Conservation (phyloP, 2,888 invertebrate genomes). For the Amphipyra berbera region DNA sequence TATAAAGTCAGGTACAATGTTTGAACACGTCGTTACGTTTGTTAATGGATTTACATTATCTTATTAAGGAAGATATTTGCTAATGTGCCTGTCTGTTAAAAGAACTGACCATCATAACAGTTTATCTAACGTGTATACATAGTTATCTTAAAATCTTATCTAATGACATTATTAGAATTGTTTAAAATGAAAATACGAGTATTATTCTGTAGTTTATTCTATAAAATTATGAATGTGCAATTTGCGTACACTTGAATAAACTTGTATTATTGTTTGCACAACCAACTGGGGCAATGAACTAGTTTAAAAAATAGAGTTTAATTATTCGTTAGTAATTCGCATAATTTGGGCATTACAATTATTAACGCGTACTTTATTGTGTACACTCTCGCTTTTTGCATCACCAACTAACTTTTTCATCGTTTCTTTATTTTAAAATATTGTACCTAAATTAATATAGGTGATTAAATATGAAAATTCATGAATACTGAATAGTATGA, state of each 20-base stretch:
- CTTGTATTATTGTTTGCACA: slow-evolving; percentile 17
- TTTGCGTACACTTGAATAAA: slow-evolving; percentile 29
- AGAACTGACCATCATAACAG: slow-evolving; percentile 51
- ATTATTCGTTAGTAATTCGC: too few relatives aligned
- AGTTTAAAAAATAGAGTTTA: background rate
- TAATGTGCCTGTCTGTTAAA: slow-evolving; percentile 45
- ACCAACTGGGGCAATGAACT: background rate
- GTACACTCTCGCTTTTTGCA: too few relatives aligned
- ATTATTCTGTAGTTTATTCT: background rate
- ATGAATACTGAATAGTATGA: too few relatives aligned
- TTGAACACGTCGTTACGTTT: slow-evolving; percentile 28
- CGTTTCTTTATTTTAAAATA: too few relatives aligned
- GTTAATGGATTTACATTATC: slow-evolving; percentile 41
- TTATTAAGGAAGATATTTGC: slow-evolving; percentile 30
- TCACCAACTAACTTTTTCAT: too few relatives aligned
- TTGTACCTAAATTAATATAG: too few relatives aligned
- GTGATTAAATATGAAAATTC: too few relatives aligned
- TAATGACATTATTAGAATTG: slow-evolving; percentile 25
- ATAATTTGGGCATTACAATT: too few relatives aligned
- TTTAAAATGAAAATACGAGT: slow-evolving; percentile 8
- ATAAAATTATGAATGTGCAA: background rate
- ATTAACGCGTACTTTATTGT: too few relatives aligned
- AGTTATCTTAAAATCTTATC: slow-evolving; percentile 41
- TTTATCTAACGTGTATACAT: slow-evolving; percentile 36
- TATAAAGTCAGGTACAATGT: slow-evolving; percentile 27